A percentile compares a stretch with the other conserved stretches of the same genome.
These are phyloP conservation scores for Bovichtus diacanthus DNA, from an alignment of 2,797 vertebrate species.

Conservation along the genomic window DNA sequence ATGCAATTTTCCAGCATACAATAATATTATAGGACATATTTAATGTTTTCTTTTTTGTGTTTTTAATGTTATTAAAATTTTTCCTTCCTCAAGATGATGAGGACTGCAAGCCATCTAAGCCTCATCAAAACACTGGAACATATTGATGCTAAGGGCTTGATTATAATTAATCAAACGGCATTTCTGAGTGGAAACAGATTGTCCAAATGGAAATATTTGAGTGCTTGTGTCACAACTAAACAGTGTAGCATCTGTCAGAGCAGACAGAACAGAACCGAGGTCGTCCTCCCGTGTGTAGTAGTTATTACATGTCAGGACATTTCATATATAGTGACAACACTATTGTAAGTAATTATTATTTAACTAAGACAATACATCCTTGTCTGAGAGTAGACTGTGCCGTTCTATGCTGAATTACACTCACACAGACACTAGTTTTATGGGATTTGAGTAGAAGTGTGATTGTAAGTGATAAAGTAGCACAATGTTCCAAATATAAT, in stretches of 20 bases:
- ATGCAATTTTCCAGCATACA: constrained; percentile 12
- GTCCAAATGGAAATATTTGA: constrained; percentile 66
- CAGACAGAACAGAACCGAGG: constrained; percentile 58
- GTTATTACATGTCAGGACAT: constrained; percentile 14
- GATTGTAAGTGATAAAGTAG: background rate
- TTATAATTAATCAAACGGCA: constrained; percentile 61
- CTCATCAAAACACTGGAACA: constrained; percentile 58
- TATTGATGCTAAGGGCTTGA: constrained; percentile 55
- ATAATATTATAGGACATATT: constrained; percentile 27
- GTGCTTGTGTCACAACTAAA: constrained; percentile 53
- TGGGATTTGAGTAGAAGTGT: background rate
- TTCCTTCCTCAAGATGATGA: constrained; percentile 48
- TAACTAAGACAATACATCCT: constrained; percentile 1
- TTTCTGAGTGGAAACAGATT: constrained; percentile 70
- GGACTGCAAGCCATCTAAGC: constrained; percentile 42
- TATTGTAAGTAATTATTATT: background rate
- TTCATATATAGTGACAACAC: constrained; percentile 17
- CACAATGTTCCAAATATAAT: background rate
- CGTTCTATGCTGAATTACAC: background rate
- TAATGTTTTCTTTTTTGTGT: constrained; percentile 24
- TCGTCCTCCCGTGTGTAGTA: constrained; percentile 49
- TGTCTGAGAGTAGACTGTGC: background rate
- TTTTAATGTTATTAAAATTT: constrained; percentile 44
- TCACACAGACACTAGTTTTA: background rate
- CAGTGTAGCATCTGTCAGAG: constrained; percentile 68